A percentile compares a stretch with the other conserved stretches of the same genome.
Conservation (phyloP, 2,113 vertebrate genomes). For the mouse (Mus musculus) region GRCm39 chr13:39883001-39883500, state of each 20-base stretch:
- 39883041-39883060: neutral
- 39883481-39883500: neutral
- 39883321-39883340: too few species aligned
- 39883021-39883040: neutral
- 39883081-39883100: neutral
- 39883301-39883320: neutral
- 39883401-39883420: neutral
- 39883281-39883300: neutral
- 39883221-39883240: neutral
- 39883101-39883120: neutral
- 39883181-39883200: neutral
- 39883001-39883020: neutral
- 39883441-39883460: too few species aligned
- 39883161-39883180: neutral
- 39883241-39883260: accelerated
- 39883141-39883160: neutral
- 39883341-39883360: neutral
- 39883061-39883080: neutral
- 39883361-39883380: neutral
- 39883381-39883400: neutral
- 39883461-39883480: neutral
- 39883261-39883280: neutral
- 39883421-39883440: too few species aligned
- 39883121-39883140: neutral
- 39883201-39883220: accelerated